Conservation (phyloP, 2,113 vertebrate genomes). For the Indicator maculatus region DNA sequence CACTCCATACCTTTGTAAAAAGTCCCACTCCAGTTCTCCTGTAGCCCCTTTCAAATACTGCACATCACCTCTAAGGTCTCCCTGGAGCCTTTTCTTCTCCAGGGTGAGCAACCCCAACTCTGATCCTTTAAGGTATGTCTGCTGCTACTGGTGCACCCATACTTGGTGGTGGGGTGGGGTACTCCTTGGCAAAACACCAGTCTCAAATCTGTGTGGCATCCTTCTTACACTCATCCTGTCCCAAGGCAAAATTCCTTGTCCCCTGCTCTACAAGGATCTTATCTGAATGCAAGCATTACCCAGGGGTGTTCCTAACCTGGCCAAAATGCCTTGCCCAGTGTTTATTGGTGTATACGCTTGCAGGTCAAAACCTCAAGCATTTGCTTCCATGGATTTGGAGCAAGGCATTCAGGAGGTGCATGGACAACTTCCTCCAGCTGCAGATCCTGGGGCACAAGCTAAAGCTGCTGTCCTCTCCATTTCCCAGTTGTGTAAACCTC, state of each 20-base stretch:
- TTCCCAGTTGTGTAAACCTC: not conserved
- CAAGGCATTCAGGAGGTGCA: not conserved
- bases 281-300: not conserved
- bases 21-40: too few species aligned
- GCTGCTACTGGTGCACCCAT: not conserved
- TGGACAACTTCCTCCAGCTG: not conserved
- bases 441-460: not conserved
- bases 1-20: too few species aligned
- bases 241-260: not conserved
- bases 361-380: not conserved
- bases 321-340: not conserved
- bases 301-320: not conserved
- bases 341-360: fast-evolving
- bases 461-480: not conserved
- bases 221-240: not conserved
- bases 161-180: not conserved
- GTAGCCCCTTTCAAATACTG: too few species aligned
- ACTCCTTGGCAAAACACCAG: not conserved
- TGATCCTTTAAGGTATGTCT: not conserved
- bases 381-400: not conserved
- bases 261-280: not conserved
- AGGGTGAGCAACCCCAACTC: too few species aligned
- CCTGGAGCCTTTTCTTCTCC: too few species aligned
- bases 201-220: not conserved
- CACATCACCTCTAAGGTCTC: too few species aligned